Base-by-base conservation (phyloP, 2,888 invertebrate species). In the Himalopsyche japonica region DNA sequence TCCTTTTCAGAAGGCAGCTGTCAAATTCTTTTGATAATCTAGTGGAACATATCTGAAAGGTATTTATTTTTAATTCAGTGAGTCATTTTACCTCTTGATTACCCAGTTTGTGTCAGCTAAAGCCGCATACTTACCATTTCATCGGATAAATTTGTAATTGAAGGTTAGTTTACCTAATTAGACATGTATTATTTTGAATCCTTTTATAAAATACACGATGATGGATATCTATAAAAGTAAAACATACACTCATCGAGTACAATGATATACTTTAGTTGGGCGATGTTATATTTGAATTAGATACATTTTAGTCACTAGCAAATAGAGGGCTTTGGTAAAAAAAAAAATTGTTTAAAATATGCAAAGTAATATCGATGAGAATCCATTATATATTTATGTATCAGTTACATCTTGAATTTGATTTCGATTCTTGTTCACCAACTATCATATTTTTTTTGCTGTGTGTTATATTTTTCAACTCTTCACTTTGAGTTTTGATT, bases 311-410 rank as follows among this genome's bases (percentile, higher is more conserved):
- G 43, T 1, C 12, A 43, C 43, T 43, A 57, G 57, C 24, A 20
- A 24, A 57, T 57, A 24, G 24, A 57, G 57, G 57, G 24, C 57
- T 57, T 57, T 57, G 57, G 57, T 57, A 57, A 24, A 57, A 57
- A 20, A 49, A 3, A 7, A 20, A 10, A 15, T 12, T 43, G 32
- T 43, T 57, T 24, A 57, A 90, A 43, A 43, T 43, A 89, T 89
- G 89, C 24, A 24, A 57, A 57, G 7, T 1, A 57, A 24, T 7
- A 57, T 18, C n/a, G 18, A 49, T 49, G 49, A 49, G 20, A 49
- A 49, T 57, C 10, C n/a, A 10, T 20, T 7, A 20, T 20, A 8
- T 34, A 5, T 34, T 32, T 32, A 49, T n/a, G n/a, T 49, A 20
- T 18, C 20, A 49, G 3, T 49, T 49, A 49, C 57, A 20, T 57